These are phyloP conservation scores for Phoronis australis DNA, from an alignment of 2,888 invertebrate species.

Conservation along the genomic window DNA sequence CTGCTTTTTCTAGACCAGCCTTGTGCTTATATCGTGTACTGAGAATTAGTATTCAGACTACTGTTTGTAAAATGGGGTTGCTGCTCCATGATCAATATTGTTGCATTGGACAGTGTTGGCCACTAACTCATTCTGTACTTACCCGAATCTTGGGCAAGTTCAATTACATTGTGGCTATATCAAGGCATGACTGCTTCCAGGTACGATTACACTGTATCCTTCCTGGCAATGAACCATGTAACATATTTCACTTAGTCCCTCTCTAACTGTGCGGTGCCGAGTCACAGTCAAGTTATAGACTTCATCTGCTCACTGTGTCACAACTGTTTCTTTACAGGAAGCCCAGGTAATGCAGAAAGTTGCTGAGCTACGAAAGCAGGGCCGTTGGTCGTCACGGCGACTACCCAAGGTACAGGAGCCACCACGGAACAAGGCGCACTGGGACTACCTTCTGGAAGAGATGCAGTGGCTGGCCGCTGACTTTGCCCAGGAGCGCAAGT, in stretches of 20 bases:
- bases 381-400: slow-evolving; percentile 88
- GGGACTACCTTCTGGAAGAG: slow-evolving; percentile 98
- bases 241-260: background rate
- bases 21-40: too few species aligned
- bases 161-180: slow-evolving; percentile 28
- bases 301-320: background rate
- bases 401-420: slow-evolving; percentile 73
- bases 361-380: slow-evolving; percentile 84
- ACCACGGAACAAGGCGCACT: slow-evolving; percentile 84
- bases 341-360: slow-evolving; percentile 91
- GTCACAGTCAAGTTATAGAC: background rate
- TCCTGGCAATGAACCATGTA: slow-evolving; percentile 10
- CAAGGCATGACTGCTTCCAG: slow-evolving; percentile 11
- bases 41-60: too few species aligned
- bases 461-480: slow-evolving; percentile 98
- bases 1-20: too few species aligned
- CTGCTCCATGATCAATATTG: too few species aligned
- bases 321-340: slow-evolving; percentile 59
- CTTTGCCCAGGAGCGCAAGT: slow-evolving; percentile 94
- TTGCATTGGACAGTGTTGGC: slow-evolving; percentile 1
- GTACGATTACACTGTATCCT: background rate
- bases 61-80: too few species aligned
- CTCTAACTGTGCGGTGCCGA: background rate
- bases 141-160: slow-evolving; percentile 6
- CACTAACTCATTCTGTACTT: slow-evolving; percentile 29